Evolutionary conservation across 37 sponge, comb jelly and placozoan species (phyloP).

Genomic region (Ianthella basta): DNA sequence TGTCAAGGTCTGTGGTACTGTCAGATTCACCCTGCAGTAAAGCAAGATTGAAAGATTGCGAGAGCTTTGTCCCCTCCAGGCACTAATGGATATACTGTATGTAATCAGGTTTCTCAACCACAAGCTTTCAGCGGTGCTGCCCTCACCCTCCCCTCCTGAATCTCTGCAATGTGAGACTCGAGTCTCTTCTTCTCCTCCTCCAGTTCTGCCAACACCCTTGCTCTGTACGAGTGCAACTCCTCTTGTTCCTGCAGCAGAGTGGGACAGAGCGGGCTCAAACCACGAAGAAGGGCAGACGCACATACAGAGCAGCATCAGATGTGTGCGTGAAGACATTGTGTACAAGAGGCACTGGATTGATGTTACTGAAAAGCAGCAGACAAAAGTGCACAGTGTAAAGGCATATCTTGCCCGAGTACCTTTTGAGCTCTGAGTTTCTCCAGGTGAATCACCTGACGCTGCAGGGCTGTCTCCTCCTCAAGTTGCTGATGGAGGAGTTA

Average conservation of each 20-base stretch:
- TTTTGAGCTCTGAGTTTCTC: constrained; percentile 66
- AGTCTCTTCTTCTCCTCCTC: constrained; percentile 78
- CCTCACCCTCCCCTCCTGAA: constrained; percentile 35
- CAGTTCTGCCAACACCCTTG: constrained; percentile 65
- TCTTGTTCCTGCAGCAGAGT: constrained; percentile 48
- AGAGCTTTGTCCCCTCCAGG: no score
- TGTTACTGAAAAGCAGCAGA: no score
- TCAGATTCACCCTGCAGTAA: constrained; percentile 7
- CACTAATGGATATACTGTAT: no score
- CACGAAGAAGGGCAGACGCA: no score
- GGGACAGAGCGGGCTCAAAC: not conserved
- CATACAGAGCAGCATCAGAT: not conserved
- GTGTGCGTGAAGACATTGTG: not conserved
- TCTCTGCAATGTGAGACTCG: constrained; percentile 47
- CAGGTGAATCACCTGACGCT: constrained; percentile 68
- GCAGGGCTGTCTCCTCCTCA: constrained; percentile 77
- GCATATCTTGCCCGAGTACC: constrained; percentile 19
- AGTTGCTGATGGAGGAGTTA: constrained; percentile 28
- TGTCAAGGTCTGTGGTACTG: constrained; percentile 16
- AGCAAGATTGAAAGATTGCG: not conserved
- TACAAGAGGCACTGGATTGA: not conserved
- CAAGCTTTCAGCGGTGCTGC: not conserved
- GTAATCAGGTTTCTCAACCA: no score
- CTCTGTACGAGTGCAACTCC: constrained; percentile 58
- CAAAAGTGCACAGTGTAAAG: no score